Conservation (phyloP, 2,797 vertebrate genomes). For the Bothrops alternatus region DNA sequence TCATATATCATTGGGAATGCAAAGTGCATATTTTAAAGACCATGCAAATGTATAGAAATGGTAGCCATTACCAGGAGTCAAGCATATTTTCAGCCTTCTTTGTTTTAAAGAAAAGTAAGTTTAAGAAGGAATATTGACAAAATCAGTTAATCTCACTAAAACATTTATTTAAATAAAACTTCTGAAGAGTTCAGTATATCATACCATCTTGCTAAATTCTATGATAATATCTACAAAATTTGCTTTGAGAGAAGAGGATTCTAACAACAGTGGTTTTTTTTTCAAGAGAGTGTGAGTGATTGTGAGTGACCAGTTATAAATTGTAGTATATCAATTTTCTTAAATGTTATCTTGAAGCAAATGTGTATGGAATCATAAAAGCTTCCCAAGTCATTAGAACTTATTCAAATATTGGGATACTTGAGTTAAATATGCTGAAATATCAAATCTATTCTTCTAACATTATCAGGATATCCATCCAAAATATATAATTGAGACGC, state of each 20-base stretch:
- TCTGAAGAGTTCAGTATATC: not conserved
- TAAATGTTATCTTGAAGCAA: not conserved
- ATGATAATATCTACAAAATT: not conserved
- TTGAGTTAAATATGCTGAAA: constrained; percentile 40
- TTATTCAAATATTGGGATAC: constrained; percentile 26
- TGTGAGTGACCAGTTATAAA: not conserved
- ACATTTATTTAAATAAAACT: not conserved
- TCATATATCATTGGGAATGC: not conserved
- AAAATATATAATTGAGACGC: constrained; percentile 11
- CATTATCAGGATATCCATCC: not conserved
- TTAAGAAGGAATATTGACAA: not conserved
- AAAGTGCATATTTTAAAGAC: not conserved
- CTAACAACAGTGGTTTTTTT: not conserved
- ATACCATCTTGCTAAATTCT: not conserved
- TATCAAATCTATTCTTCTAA: not conserved
- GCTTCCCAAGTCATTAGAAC: not conserved
- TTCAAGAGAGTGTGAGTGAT: not conserved
- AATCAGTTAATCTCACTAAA: not conserved
- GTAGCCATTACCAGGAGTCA: not conserved
- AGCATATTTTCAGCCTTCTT: not conserved
- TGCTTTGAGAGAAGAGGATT: not conserved
- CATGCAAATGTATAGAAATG: not conserved
- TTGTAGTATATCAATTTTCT: constrained; percentile 14
- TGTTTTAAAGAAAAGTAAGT: not conserved
- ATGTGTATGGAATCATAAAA: not conserved